Conservation (phyloP, 2,888 invertebrate species). For the Pachydiplax longipennis region DNA sequence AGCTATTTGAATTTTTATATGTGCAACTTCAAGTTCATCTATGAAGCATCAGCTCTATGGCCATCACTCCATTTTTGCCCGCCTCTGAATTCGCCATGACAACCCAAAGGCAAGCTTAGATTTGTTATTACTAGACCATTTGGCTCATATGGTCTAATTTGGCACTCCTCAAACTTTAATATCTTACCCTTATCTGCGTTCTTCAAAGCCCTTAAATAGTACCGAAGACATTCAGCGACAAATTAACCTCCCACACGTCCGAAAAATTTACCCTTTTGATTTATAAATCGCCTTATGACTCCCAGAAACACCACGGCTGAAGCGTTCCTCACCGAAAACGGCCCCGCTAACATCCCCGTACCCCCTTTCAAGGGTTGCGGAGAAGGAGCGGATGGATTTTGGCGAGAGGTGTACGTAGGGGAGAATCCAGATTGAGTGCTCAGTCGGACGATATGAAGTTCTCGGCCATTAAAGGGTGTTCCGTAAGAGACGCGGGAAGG, state of each 20-base stretch:
- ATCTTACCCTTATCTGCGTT: no score
- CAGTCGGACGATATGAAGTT: conserved; percentile 38
- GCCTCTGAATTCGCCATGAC: no score
- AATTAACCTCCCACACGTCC: neutral
- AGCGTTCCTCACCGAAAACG: neutral
- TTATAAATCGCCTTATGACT: neutral
- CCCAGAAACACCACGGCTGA: neutral
- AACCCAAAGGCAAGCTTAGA: no score
- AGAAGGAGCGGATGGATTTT: neutral
- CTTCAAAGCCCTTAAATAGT: neutral
- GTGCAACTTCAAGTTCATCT: no score
- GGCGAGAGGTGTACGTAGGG: neutral
- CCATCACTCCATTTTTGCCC: no score
- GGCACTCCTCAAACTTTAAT: no score
- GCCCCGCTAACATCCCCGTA: neutral
- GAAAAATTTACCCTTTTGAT: neutral
- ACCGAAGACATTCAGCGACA: neutral
- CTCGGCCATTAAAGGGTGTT: conserved; percentile 17
- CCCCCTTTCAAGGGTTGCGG: neutral
- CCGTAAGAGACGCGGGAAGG: neutral
- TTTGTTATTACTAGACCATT: no score
- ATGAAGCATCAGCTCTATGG: no score
- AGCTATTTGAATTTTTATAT: no score
- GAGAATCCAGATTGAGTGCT: conserved; percentile 35
- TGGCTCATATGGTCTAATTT: no score